Base-by-base conservation (phyloP, 2,888 invertebrate genomes). In the Nowickia ferox region DNA sequence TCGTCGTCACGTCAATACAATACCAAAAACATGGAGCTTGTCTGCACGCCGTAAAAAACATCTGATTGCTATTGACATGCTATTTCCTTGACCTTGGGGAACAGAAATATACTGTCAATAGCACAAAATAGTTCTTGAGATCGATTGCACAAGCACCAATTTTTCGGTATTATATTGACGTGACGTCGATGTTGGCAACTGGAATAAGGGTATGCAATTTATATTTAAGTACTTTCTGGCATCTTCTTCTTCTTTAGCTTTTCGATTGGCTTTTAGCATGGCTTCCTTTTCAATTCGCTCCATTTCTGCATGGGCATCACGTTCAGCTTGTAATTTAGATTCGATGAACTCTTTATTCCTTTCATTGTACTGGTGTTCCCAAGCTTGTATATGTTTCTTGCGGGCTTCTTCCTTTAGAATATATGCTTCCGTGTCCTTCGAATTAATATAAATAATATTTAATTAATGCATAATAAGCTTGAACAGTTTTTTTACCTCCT, bases 291-390 rank as follows among this genome's bases (percentile, higher is more conserved):
- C 90, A 66, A 90, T 74, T 11, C 94, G 92, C 87, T 93, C 93
- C 48, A 93, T 92, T 91, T 94, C 94, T 72, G 92, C 93, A 89
- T 94, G 93, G 17, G 94, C 93, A 88, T 94, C 94, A 51, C 93
- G 91, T 88, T 92, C 93, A 61, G 90, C 90, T 65, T 89, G 84
- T 2, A 91, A 89, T 68, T 91, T 92, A 0, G 92, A 93, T 92
- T 90, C 92, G 81, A 91, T 90, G 17, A 91, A 90, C 78, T 90
- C 91, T 80, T 89, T 92, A 87, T 93, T 94, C 42, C 88, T 88
- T 79, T 89, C 89, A 89, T 93, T 93, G 94, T 95, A 96, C 38
- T 93, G 91, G 0, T 93, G 91, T 92, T 96, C 95, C 96, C 96
- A 96, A 3, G 78, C 88, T 55, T 88, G 90, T 13, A 92, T 90